phyloP scores from a whole-genome alignment of 2,888 invertebrate genomes.

The Xanthorhoe spadicearia region DNA sequence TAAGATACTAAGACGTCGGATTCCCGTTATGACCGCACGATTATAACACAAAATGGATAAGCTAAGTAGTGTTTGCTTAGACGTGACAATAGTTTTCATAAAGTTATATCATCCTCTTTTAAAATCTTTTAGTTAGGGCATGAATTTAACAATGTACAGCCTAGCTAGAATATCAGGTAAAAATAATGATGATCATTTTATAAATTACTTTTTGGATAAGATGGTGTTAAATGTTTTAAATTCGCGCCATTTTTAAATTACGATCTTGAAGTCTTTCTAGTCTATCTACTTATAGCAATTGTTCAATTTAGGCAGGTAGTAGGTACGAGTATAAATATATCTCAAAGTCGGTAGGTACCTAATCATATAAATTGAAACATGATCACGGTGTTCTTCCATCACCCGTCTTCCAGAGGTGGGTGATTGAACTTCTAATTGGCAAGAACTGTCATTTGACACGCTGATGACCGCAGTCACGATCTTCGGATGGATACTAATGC shows the following conservation, averaged over 20 bases:
- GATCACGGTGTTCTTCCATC: conserved; percentile 61
- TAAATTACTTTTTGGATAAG: too few species aligned
- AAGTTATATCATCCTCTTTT: not conserved
- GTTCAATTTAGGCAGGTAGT: too few species aligned
- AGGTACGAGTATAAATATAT: not conserved
- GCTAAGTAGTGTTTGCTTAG: conserved; percentile 18
- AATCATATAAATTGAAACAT: conserved; percentile 77
- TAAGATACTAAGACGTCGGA: conserved; percentile 67
- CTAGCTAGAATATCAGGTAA: too few species aligned
- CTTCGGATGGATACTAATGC: conserved; percentile 34
- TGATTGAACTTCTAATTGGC: conserved; percentile 80
- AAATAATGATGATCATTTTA: too few species aligned
- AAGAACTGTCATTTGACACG: conserved; percentile 66
- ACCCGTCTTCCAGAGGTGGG: conserved; percentile 54
- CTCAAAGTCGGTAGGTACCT: too few species aligned
- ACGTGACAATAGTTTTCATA: not conserved
- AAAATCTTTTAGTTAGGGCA: too few species aligned
- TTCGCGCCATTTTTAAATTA: too few species aligned
- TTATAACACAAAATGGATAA: conserved; percentile 42
- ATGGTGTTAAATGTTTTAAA: too few species aligned
- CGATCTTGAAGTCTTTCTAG: too few species aligned
- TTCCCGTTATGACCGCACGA: conserved; percentile 49
- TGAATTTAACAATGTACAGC: too few species aligned
- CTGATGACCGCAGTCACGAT: conserved; percentile 58
- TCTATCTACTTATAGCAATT: too few species aligned